Evolutionary conservation across 1,140 invertebrate genomes (phyloP).

Genomic region (Heliconius congener): DNA sequence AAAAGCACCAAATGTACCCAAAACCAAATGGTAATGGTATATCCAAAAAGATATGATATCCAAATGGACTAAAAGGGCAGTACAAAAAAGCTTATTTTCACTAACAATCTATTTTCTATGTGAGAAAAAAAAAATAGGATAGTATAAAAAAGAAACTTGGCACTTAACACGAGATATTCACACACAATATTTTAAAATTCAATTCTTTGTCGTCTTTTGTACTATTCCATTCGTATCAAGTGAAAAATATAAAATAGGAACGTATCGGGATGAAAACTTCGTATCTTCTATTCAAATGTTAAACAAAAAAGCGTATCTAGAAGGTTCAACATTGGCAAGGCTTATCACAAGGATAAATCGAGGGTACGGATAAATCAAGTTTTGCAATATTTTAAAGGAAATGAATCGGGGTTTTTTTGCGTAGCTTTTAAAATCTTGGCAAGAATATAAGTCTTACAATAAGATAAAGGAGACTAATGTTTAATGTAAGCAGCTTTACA

Average conservation of each 20-base stretch:
- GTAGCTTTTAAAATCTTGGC: conserved; percentile 10
- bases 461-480: not conserved
- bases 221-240: conserved; percentile 15
- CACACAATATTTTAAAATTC: not conserved
- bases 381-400: conserved; percentile 33
- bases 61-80: too few relatives aligned
- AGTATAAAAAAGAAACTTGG: not conserved
- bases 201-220: conserved; percentile 4
- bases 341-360: conserved; percentile 66
- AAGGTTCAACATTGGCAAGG: conserved; percentile 44
- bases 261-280: conserved; percentile 24
- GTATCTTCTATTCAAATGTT: conserved; percentile 37
- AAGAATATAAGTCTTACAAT: not conserved
- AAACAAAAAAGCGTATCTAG: conserved; percentile 35
- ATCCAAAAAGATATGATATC: too few relatives aligned
- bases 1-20: too few relatives aligned
- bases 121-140: too few relatives aligned
- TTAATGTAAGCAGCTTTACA: not conserved
- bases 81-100: too few relatives aligned
- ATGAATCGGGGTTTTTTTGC: conserved; percentile 13
- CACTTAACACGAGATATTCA: conserved; percentile 1
- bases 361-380: conserved; percentile 60
- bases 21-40: too few relatives aligned
- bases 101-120: too few relatives aligned
- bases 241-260: conserved; percentile 17